These are phyloP conservation scores for Orussus abietinus DNA, from an alignment of 1,140 invertebrate genomes.

Conservation along the genomic window DNA sequence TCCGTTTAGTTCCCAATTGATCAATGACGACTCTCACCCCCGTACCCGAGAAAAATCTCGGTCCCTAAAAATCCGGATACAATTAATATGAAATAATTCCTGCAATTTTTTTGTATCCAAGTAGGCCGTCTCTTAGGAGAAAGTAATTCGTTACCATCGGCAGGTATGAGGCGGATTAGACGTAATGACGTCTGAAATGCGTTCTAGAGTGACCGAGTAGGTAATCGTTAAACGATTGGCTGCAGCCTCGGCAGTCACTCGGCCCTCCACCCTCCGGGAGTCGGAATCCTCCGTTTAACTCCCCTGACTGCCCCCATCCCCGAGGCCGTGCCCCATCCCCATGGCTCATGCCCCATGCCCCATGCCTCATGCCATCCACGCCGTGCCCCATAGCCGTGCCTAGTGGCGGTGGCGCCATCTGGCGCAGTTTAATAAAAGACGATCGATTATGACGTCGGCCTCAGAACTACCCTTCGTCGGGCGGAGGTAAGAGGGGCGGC, in stretches of 20 bases:
- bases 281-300: constrained; percentile 30
- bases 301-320: constrained; percentile 8
- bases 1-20: too few relatives aligned
- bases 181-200: constrained; percentile 43
- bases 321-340: constrained; percentile 15
- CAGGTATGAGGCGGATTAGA: constrained; percentile 16
- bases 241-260: constrained; percentile 27
- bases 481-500: constrained; percentile 7
- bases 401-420: constrained; percentile 41
- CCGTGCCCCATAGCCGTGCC: constrained; percentile 23
- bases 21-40: too few relatives aligned
- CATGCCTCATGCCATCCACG: constrained; percentile 19
- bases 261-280: constrained; percentile 7
- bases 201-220: constrained; percentile 43
- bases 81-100: too few relatives aligned
- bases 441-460: constrained; percentile 55
- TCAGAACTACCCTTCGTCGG: constrained; percentile 37
- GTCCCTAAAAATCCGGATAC: too few relatives aligned
- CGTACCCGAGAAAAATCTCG: too few relatives aligned
- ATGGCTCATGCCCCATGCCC: constrained; percentile 20
- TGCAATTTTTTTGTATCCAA: too few relatives aligned
- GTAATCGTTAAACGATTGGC: constrained; percentile 53
- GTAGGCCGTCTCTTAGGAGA: too few relatives aligned
- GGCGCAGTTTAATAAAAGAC: constrained; percentile 55
- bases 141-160: too few relatives aligned